Evolutionary conservation across 2,113 vertebrate genomes (phyloP).

Genomic region (Engystomops pustulosus): DNA sequence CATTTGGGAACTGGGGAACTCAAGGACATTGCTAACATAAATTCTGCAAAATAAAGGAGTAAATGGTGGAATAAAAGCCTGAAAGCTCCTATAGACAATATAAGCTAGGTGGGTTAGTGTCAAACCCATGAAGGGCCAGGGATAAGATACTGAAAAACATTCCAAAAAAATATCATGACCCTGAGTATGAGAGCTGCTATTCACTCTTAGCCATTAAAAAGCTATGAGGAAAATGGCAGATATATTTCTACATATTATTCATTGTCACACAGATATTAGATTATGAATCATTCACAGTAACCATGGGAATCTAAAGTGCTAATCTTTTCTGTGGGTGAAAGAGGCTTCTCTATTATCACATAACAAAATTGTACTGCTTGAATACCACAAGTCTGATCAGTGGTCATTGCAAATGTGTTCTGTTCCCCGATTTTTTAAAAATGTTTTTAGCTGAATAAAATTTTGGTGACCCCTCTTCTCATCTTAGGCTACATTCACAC

Average conservation of each 20-base stretch:
- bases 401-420: background rate
- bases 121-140: background rate
- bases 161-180: background rate
- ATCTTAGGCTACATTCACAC: too few species aligned
- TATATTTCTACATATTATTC: background rate
- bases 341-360: background rate
- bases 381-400: background rate
- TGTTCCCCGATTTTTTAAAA: too few species aligned
- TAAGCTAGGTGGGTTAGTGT: background rate
- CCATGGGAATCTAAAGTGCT: background rate
- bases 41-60: background rate
- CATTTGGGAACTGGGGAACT: background rate
- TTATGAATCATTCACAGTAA: slow-evolving; percentile 9
- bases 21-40: background rate
- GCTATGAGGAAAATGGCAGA: background rate
- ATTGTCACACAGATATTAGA: background rate
- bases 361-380: background rate
- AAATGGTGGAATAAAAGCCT: background rate
- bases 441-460: too few species aligned
- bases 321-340: background rate
- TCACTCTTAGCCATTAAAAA: background rate
- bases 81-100: background rate
- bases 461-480: too few species aligned
- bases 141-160: background rate
- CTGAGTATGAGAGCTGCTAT: background rate